These are phyloP conservation scores for Gastrophysa polygoni DNA, from an alignment of 2,888 invertebrate species.

Conservation along the genomic window DNA sequence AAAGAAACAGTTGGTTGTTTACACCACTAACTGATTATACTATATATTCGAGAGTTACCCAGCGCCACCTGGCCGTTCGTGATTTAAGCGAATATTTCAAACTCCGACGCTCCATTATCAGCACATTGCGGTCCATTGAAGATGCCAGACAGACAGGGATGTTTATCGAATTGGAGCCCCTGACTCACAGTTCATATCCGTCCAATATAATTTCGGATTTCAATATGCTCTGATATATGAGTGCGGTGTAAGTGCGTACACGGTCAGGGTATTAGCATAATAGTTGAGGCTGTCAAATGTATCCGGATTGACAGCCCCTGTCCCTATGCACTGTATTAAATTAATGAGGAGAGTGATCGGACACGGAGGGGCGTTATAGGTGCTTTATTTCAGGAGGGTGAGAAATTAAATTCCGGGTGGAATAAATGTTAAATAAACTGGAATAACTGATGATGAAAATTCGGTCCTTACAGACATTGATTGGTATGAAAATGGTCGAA, in stretches of 20 bases:
- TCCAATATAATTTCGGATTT: slow-evolving; percentile 43
- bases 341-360: slow-evolving; percentile 9
- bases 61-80: no score
- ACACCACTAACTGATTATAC: no score
- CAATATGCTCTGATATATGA: slow-evolving; percentile 46
- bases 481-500: neutral
- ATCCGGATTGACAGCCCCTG: slow-evolving; percentile 27
- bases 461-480: neutral
- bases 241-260: slow-evolving; percentile 36
- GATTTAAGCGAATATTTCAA: slow-evolving; percentile 13
- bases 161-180: slow-evolving; percentile 32
- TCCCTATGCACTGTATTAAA: slow-evolving; percentile 19
- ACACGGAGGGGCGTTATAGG: slow-evolving; percentile 2
- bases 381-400: neutral
- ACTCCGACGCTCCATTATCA: slow-evolving; percentile 23
- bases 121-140: slow-evolving; percentile 24
- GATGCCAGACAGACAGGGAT: slow-evolving; percentile 27
- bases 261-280: slow-evolving; percentile 46
- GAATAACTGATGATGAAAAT: neutral
- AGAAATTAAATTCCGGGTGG: neutral
- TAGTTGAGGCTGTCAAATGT: slow-evolving; percentile 48
- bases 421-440: neutral
- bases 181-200: slow-evolving; percentile 39
- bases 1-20: no score
- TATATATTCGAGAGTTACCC: no score